A percentile compares a stretch with the other conserved stretches of the same genome.
phyloP scores from a whole-genome alignment of 2,113 vertebrate species.

The Pampusana beccarii region DNA sequence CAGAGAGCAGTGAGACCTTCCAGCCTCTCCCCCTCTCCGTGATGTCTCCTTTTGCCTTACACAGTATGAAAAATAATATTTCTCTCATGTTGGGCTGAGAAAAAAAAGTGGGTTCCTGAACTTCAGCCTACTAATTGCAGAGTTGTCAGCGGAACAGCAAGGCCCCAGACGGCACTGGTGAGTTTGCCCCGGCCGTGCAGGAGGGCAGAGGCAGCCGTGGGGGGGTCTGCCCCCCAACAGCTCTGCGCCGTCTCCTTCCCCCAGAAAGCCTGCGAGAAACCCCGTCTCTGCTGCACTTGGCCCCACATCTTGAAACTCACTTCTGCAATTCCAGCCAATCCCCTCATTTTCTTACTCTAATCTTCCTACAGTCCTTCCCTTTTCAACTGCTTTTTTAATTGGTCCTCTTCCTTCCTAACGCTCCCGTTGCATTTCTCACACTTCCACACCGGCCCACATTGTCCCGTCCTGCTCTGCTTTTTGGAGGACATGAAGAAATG shows the following conservation, averaged over 20 bases:
- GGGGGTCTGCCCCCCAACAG: too few relatives aligned
- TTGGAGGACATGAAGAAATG: not conserved
- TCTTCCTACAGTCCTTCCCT: not conserved
- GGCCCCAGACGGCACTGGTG: not conserved
- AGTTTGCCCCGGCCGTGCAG: accelerated
- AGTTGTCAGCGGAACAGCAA: not conserved
- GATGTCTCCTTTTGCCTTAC: not conserved
- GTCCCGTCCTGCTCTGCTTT: not conserved
- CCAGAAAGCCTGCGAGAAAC: not conserved
- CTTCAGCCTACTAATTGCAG: not conserved
- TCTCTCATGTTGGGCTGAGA: not conserved
- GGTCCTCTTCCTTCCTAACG: not conserved
- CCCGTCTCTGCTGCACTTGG: not conserved
- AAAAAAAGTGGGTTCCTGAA: accelerated
- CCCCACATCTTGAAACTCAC: not conserved
- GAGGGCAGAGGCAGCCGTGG: accelerated
- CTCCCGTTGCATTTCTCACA: not conserved
- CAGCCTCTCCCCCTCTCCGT: not conserved
- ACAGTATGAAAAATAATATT: not conserved
- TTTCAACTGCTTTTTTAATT: not conserved
- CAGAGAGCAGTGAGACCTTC: not conserved
- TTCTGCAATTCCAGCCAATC: not conserved
- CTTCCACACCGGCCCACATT: not conserved
- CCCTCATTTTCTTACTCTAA: not conserved
- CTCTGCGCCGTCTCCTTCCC: not conserved